A percentile compares a stretch with the other conserved stretches of the same genome.
Evolutionary conservation across 2,797 vertebrate genomes (phyloP).

Genomic region (Leptodactylus fallax): DNA sequence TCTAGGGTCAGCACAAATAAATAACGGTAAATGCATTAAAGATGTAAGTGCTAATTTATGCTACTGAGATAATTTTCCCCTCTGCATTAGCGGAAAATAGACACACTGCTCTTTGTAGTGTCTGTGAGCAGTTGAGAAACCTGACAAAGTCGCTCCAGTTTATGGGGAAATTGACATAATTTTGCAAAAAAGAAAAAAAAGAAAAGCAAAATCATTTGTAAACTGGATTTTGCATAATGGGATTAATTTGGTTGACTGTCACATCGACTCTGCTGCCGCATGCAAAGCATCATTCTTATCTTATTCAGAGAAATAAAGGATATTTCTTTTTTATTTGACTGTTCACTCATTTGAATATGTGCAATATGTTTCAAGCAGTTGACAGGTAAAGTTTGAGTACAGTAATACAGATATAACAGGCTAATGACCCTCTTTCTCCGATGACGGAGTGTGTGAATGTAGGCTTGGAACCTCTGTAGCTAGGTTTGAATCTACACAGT

Average conservation of each 20-base stretch:
- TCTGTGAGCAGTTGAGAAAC: constrained; percentile 73
- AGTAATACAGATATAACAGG: constrained; percentile 56
- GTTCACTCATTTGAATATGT: constrained; percentile 66
- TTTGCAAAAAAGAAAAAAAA: constrained; percentile 68
- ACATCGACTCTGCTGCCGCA: constrained; percentile 76
- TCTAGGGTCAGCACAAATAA: constrained; percentile 69
- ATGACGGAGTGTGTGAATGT: constrained; percentile 47
- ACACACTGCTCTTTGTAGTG: constrained; percentile 69
- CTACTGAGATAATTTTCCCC: constrained; percentile 73
- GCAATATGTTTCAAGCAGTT: constrained; percentile 45
- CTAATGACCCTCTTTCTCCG: constrained; percentile 52
- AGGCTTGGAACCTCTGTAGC: constrained; percentile 43
- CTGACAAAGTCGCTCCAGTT: constrained; percentile 78
- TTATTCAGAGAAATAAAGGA: constrained; percentile 66
- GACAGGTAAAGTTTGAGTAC: constrained; percentile 60
- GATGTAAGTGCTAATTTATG: constrained; percentile 78
- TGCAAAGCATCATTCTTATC: constrained; percentile 75
- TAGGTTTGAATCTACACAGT: constrained; percentile 28
- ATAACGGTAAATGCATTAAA: constrained; percentile 77
- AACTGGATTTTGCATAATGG: constrained; percentile 83
- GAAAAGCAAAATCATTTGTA: constrained; percentile 77
- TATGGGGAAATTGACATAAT: constrained; percentile 80
- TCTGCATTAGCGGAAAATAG: constrained; percentile 73
- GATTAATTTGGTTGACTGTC: constrained; percentile 84
- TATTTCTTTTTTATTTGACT: constrained; percentile 67